Evolutionary conservation across 2,113 vertebrate species (phyloP).

Genomic region (Oryzias javanicus): DNA sequence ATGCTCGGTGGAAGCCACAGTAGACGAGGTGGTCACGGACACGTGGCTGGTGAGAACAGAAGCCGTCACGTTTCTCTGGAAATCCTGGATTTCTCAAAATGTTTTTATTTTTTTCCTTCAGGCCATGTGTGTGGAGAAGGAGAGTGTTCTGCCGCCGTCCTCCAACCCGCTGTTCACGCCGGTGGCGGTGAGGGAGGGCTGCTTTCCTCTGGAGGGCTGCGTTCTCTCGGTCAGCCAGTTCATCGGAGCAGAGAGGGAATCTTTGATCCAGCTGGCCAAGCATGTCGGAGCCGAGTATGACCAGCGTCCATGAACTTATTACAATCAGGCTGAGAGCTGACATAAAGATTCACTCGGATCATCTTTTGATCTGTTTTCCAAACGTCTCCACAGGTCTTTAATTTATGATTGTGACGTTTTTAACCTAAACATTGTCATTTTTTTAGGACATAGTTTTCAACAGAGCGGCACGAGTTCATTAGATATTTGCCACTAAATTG

Average conservation of each 20-base stretch:
- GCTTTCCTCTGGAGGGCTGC: conserved; percentile 81
- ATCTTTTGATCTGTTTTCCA: no score
- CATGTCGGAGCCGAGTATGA: conserved; percentile 92
- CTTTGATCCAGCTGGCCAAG: conserved; percentile 85
- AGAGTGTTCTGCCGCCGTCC: conserved; percentile 78
- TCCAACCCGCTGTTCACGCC: conserved; percentile 91
- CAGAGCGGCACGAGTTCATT: no score
- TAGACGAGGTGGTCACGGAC: conserved; percentile 93
- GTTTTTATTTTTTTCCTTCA: conserved; percentile 47
- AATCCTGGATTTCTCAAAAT: background rate
- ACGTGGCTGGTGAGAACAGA: conserved; percentile 91
- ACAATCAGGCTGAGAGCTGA: no score
- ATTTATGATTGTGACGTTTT: no score
- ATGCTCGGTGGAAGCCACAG: conserved; percentile 85
- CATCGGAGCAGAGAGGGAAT: conserved; percentile 89
- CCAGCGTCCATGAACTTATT: no score
- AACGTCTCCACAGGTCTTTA: no score
- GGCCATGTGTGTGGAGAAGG: conserved; percentile 88
- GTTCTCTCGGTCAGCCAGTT: conserved; percentile 96
- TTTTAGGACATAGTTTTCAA: no score
- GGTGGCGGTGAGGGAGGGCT: conserved; percentile 82
- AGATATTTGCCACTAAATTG: no score
- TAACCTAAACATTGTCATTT: no score
- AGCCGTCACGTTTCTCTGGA: fast-evolving
- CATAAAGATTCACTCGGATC: no score